A percentile compares a stretch with the other conserved stretches of the same genome.
Evolutionary conservation across 1,140 invertebrate genomes (phyloP).

Genomic region (Anastrepha ludens): DNA sequence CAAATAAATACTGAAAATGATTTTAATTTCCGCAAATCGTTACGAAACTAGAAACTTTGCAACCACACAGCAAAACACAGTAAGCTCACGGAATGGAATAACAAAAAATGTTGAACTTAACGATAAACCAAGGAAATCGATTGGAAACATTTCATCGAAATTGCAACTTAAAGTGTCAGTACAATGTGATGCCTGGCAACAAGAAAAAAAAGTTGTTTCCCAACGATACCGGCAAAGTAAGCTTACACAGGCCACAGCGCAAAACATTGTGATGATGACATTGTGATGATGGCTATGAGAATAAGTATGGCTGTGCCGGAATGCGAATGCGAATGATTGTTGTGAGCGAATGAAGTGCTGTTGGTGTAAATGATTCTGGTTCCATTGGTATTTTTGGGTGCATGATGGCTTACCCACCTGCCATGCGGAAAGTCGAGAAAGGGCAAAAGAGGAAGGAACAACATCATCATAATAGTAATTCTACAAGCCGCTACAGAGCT

Average conservation of each 20-base stretch:
- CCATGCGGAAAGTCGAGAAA: neutral
- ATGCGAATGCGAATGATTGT: neutral
- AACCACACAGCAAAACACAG: neutral
- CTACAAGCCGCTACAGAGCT: neutral
- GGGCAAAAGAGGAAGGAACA: neutral
- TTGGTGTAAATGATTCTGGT: neutral
- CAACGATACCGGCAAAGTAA: constrained; percentile 5
- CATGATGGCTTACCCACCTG: neutral
- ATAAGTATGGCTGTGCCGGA: neutral
- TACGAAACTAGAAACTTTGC: constrained; percentile 46
- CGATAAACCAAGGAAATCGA: constrained; percentile 73
- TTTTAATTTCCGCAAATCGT: constrained; percentile 40
- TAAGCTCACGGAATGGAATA: neutral
- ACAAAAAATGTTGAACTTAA: constrained; percentile 64
- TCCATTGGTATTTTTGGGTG: neutral
- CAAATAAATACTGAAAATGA: constrained; percentile 52
- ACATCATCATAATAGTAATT: constrained; percentile 2
- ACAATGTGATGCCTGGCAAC: constrained; percentile 63
- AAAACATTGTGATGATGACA: neutral
- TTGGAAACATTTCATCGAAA: constrained; percentile 72
- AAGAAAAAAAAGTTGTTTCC: neutral
- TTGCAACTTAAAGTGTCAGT: constrained; percentile 73
- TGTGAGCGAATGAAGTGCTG: neutral
- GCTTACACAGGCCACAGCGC: neutral
- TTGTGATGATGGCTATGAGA: neutral